Evolutionary conservation across 2,888 invertebrate genomes (phyloP).

Genomic region (Cheilosia soror): DNA sequence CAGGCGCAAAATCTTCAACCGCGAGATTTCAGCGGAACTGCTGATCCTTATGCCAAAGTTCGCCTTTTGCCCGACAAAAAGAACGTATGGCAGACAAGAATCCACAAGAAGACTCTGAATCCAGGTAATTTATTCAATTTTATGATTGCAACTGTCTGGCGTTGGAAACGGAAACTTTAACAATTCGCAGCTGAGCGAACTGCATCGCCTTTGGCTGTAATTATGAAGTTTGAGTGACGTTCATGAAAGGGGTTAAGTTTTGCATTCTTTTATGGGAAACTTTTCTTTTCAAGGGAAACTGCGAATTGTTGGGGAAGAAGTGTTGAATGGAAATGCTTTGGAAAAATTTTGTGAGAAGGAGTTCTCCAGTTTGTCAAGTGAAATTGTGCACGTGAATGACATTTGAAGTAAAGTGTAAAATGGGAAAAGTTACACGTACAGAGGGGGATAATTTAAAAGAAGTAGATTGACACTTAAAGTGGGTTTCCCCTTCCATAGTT

Average conservation of each 20-base stretch:
- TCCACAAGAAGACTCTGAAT: constrained; percentile 87
- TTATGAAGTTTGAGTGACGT: constrained; percentile 48
- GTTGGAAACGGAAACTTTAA: constrained; percentile 5
- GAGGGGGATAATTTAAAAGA: too few species aligned
- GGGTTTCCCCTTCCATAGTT: too few species aligned
- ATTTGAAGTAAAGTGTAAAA: background rate
- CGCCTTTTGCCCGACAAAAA: constrained; percentile 86
- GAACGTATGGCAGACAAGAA: constrained; percentile 87
- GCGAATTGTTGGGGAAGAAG: background rate
- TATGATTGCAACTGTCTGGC: constrained; percentile 11
- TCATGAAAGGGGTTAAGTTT: background rate
- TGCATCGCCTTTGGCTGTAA: constrained; percentile 14
- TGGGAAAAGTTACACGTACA: background rate
- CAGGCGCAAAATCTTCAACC: constrained; percentile 86
- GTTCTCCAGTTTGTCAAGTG: background rate
- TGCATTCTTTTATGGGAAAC: background rate
- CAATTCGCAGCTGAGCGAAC: background rate
- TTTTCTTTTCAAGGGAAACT: background rate
- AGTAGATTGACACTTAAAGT: too few species aligned
- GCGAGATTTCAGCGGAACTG: constrained; percentile 86
- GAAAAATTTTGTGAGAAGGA: background rate
- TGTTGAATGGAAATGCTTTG: background rate
- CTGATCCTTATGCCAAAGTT: constrained; percentile 88
- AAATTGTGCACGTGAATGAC: constrained; percentile 3
- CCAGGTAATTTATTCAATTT: constrained; percentile 84